Conservation (phyloP, 2,797 vertebrate species). For the Craterocephalus amniculus region DNA sequence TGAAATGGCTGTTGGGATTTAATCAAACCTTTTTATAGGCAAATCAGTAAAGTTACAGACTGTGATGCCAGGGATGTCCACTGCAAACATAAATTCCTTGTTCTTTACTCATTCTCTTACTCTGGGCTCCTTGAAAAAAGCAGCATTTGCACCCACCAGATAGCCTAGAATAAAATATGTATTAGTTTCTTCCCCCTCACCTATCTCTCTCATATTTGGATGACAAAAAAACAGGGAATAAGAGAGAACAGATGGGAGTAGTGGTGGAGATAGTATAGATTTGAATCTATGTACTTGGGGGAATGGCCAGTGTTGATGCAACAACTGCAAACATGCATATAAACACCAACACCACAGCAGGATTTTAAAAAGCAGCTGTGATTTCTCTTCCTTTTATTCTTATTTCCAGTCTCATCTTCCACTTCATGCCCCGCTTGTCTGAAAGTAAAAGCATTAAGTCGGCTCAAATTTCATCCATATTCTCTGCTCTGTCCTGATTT, state of each 20-base stretch:
- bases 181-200: conserved; percentile 73
- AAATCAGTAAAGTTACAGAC: conserved; percentile 62
- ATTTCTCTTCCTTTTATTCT: conserved; percentile 70
- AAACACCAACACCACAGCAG: conserved; percentile 74
- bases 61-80: conserved; percentile 45
- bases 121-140: conserved; percentile 66
- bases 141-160: conserved; percentile 75
- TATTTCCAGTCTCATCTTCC: conserved; percentile 73
- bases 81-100: conserved; percentile 70
- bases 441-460: conserved; percentile 71
- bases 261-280: conserved; percentile 71
- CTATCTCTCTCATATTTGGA: conserved; percentile 67
- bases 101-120: conserved; percentile 56
- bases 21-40: conserved; percentile 59
- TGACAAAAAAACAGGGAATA: conserved; percentile 75
- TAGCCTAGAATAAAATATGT: conserved; percentile 84
- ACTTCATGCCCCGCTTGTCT: conserved; percentile 22
- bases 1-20: conserved; percentile 66
- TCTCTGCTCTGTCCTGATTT: conserved; percentile 41
- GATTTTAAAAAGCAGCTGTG: conserved; percentile 76
- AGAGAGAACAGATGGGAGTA: conserved; percentile 58
- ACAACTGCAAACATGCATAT: conserved; percentile 38
- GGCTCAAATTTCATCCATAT: conserved; percentile 51
- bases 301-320: conserved; percentile 68
- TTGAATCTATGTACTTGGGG: conserved; percentile 76